Evolutionary conservation across 1,140 invertebrate species (phyloP), one percentile per base, ranked within the genome.

Genomic region (Drosophila fuyamai): DNA sequence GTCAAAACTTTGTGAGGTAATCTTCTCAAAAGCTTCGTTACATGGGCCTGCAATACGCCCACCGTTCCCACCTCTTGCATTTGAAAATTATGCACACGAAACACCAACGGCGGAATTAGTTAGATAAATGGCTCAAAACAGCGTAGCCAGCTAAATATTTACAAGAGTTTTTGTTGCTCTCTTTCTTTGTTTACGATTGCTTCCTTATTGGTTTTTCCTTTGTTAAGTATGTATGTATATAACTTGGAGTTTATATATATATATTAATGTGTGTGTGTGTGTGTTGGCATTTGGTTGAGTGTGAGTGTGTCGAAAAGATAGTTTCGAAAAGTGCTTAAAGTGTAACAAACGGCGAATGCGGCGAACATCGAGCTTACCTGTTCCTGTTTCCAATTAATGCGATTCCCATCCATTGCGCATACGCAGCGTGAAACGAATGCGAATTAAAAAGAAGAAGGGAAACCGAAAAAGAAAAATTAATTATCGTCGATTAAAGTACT

Each of bases 241-340:
- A 23, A 7, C 8, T 55, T 14, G 38, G n/a, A 41, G 53, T 76
- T 16, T 72, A n/a, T 48, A 16, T 65, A 18, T 36, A 46, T 79
- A 71, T 80, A 8, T 53, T 23, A 66, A 32, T 79, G 29, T 81
- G 36, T 51, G 40, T 44, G 65, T 48, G 46, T 44, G 29, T 77
- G 36, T 72, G 58, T 54, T 50, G 18, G 47, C 10, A 14, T 47
- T 50, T 23, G 18, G 57, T 77, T 70, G 65, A 67, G 43, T 58
- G 56, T 76, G 47, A 67, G 54, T 63, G 57, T 81, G 53, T 82
- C 48, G 61, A 86, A 86, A 88, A 88, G 66, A 86, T 86, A 86
- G 82, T 88, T 79, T 81, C 76, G 80, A 79, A 88, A 86, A 83
- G 83, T 86, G 83, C 83, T 86, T 88, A 88, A 89, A 83, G 85